Evolutionary conservation across 1,140 invertebrate species (phyloP), one percentile per base, ranked within the genome.

Genomic region (Drosophila seguyi): DNA sequence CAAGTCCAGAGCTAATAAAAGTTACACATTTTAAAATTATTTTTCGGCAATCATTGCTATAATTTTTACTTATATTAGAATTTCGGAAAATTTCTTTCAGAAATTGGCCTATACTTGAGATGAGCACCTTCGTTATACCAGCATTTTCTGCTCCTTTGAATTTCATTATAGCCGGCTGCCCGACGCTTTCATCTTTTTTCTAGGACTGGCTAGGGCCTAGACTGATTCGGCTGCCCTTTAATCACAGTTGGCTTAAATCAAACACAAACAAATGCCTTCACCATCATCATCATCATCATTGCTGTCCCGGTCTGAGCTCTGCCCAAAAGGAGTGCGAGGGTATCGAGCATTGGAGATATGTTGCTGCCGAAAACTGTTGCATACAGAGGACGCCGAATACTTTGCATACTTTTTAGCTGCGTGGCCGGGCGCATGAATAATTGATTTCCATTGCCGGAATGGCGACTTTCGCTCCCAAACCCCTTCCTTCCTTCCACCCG

Each of bases 401-500:
- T 55, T 53, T 55, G 52, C 52, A 55, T 53, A 38, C 31, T 55
- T 55, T 53, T 55, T 55, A 55, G 52, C 52, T 55, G 52, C 75
- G 79, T 76, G 84, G 75, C 67, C 72, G 67, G 75, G 85, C 79
- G 85, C 69, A 90, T 90, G 86, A 90, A 90, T 90, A 90, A 90
- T 90, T 90, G 86, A 90, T 90, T 83, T 90, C 85, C 81, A 90
- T 84, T 72, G 81, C 81, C 65, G 53, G 59, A 83, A 62, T 61
- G 25, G 72, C 53, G 63, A 47, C 36, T 53, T 31, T 18, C 58
- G 18, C 18, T 16, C 10, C 29, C 16, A 29, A 1, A 45, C 29
- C 53, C 20, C 27, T 16, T 29, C 39, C 16, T 18, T 22, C 42
- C 14, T 20, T 38, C n/a, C 53, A 36, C 53, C 34, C 22, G 5